Evolutionary conservation across 2,797 vertebrate species (phyloP), one percentile per base, ranked within the genome.

Genomic region (Peromyscus aztecus): DNA sequence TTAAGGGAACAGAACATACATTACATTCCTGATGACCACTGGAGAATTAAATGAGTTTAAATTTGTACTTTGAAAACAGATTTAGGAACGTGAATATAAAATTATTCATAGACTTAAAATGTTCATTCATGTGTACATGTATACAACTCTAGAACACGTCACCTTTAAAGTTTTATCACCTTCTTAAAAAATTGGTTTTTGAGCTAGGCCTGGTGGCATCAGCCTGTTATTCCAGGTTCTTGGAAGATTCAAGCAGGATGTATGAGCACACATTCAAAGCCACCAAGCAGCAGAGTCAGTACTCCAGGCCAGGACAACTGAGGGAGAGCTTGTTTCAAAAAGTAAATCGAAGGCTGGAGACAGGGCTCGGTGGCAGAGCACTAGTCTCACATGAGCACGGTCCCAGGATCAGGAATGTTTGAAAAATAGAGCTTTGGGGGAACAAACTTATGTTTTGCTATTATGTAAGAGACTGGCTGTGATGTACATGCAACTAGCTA

Each of bases 131-230:
- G n/a, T 57, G 6, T 78, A 89, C 81, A 89, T 23, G 0, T 76
- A 46, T 7, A 78, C 40, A 93, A 86, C 23, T 19, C 14, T 91
- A 31, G 67, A 71, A 89, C 76, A 91, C 0, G 23, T 76, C 91
- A 78, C 31, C 37, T 94, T 94, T 61, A 87, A 95, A 37, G 31
- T 43, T 88, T 91, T 65, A 89, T 55, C 3, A 12, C n/a, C 3
- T 63, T 69, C 81, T 88, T 90, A 49, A 93, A 93, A 97, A 90
- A 80, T 52, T 81, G 81, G n/a, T 27, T 95, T 89, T 89, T 77
- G 59, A 46, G 27, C 29, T 85, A 23, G 61, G 82, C 40, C 40
- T 31, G 40, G 59, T 46, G 9, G 14, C 43, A 85, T 43, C 17
- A 65, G 40, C 29, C 40, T 37, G 19, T 86, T 55, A 37, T 16